Base-by-base conservation (phyloP, 1,140 invertebrate species). In the Linepithema humile region DNA sequence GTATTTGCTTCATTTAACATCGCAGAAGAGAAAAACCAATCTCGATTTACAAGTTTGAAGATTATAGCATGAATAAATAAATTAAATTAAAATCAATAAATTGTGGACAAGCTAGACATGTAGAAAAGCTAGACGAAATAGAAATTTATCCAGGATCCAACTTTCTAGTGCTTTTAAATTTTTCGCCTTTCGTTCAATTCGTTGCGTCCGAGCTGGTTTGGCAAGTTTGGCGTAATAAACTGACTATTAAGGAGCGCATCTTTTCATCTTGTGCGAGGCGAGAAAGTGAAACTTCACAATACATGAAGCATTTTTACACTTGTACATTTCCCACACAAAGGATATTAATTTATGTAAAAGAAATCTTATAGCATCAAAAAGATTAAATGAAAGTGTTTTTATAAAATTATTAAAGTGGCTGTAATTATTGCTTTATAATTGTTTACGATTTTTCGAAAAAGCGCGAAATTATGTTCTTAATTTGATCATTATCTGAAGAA, bases 151-250 rank as follows among this genome's bases (percentile, higher is more conserved):
- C 69, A 43, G 60, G 40, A 43, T 64, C 15, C 15, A 55, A 70
- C 85, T 88, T 88, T 88, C 85, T 87, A 88, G 59, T 38, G 45
- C 40, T 40, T 40, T 17, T 35, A 17, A 32, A 74, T 48, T 65
- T 90, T 89, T 88, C 80, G 62, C 77, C 70, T 85, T 82, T 48
- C 65, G 40, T 73, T 83, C 45, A 59, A 60, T 80, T 84, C 43
- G 38, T 45, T 53, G n/a, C 10, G 43, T 38, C n/a, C 38, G 29
- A 67, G 55, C 72, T 78, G 60, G 82, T 73, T 87, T 65, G 15
- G 65, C 78, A 32, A 48, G 62, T 78, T 78, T 20, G 23, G 12
- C 23, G 12, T 15, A 29, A 35, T 35, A 57, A 70, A 70, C 20
- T 84, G 48, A 50, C 59, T 48, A 10, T 7, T 38, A 40, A 80